phyloP scores from a whole-genome alignment of 2,888 invertebrate species.

The Drosophila pseudotalamancana region DNA sequence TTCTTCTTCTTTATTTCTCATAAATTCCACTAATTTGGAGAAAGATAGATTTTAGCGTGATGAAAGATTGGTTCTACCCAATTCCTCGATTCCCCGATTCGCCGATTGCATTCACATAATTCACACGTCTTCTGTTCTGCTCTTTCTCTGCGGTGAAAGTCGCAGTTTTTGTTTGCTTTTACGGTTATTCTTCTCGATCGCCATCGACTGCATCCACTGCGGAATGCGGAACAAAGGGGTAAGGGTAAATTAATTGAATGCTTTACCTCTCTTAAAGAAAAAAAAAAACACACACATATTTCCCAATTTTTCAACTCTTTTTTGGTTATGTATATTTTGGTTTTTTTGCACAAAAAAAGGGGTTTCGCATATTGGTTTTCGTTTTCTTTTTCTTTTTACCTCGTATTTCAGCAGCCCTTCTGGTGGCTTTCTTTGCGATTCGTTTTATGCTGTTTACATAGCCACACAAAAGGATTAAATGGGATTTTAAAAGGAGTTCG shows the following conservation, averaged over 20 bases:
- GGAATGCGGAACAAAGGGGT: constrained; percentile 24
- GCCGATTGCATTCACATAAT: constrained; percentile 38
- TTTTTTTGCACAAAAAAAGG: constrained; percentile 35
- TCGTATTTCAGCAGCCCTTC: constrained; percentile 35
- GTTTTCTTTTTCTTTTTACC: constrained; percentile 21
- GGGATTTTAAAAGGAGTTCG: constrained; percentile 59
- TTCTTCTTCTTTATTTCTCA: not conserved
- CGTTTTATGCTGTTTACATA: constrained; percentile 71
- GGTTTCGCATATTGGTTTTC: constrained; percentile 38
- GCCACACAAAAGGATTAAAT: constrained; percentile 77
- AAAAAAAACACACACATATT: constrained; percentile 29
- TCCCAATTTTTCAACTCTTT: constrained; percentile 68
- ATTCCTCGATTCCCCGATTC: constrained; percentile 33
- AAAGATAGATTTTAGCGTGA: constrained; percentile 14
- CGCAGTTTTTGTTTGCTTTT: constrained; percentile 59
- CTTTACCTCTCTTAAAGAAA: constrained; percentile 27
- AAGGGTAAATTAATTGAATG: constrained; percentile 66
- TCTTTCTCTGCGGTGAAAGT: constrained; percentile 67
- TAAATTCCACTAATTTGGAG: constrained; percentile 2
- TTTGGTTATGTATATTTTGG: constrained; percentile 5
- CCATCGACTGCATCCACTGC: constrained; percentile 10
- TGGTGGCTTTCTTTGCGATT: constrained; percentile 24
- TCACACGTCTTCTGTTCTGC: constrained; percentile 49
- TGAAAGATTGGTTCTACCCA: constrained; percentile 40
- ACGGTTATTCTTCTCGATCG: constrained; percentile 27